These are phyloP conservation scores for Parotocinclus haroldoi DNA, from an alignment of 2,797 vertebrate species.

Conservation along the genomic window DNA sequence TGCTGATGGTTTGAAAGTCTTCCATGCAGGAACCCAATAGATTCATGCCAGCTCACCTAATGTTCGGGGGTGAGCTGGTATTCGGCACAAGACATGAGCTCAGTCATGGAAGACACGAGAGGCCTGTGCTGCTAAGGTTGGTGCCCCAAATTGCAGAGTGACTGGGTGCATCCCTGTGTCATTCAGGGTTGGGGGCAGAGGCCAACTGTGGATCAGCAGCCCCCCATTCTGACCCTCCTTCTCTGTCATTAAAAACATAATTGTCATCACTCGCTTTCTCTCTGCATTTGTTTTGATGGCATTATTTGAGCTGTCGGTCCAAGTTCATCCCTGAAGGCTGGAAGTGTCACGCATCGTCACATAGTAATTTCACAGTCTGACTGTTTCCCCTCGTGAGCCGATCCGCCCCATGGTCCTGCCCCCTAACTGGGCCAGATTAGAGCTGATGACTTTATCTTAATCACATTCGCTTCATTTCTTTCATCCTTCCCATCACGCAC, in stretches of 20 bases:
- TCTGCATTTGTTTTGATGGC: constrained; percentile 66
- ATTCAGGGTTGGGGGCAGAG: no score
- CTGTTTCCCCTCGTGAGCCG: constrained; percentile 38
- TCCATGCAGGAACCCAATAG: no score
- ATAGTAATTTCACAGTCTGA: constrained; percentile 57
- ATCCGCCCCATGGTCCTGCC: constrained; percentile 53
- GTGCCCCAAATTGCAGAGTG: no score
- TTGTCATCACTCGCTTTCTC: constrained; percentile 50
- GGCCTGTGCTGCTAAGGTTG: no score
- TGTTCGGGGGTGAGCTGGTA: no score
- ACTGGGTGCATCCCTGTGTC: no score
- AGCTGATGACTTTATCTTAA: constrained; percentile 72
- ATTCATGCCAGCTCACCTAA: no score
- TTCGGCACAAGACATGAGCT: no score
- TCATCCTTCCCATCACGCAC: constrained; percentile 54
- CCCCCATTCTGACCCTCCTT: constrained; percentile 60
- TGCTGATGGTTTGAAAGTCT: no score
- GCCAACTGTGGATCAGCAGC: constrained; percentile 49
- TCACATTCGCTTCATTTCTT: constrained; percentile 69
- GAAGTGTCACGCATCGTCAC: constrained; percentile 62
- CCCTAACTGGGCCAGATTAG: constrained; percentile 55
- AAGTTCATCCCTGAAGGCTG: constrained; percentile 56
- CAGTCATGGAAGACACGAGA: no score
- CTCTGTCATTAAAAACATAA: constrained; percentile 49
- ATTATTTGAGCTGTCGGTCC: constrained; percentile 70